phyloP scores from a whole-genome alignment of 2,797 vertebrate genomes.

The Melanogrammus aeglefinus region DNA sequence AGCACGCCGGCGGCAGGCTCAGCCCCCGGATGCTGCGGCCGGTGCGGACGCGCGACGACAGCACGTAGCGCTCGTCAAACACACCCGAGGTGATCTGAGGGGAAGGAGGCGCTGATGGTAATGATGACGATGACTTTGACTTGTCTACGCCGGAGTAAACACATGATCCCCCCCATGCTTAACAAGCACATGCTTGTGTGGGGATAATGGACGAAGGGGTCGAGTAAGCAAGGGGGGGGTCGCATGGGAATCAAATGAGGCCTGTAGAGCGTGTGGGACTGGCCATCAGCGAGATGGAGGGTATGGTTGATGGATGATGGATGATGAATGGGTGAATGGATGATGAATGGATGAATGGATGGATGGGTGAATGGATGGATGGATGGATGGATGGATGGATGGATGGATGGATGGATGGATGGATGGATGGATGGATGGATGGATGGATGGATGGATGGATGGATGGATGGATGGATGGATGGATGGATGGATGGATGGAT shows the following conservation, averaged over 20 bases:
- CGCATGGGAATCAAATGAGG: neutral
- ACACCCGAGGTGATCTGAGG: conserved; percentile 75
- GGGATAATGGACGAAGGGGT: neutral
- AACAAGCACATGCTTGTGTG: neutral
- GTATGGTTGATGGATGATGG: neutral
- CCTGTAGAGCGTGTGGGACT: neutral
- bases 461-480: neutral
- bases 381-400: neutral
- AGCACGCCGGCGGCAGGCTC: conserved; percentile 79
- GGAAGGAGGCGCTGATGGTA: neutral
- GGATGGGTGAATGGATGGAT: neutral
- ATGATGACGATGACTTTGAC: neutral
- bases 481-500: neutral
- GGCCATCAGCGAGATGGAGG: neutral
- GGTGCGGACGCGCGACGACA: conserved; percentile 80
- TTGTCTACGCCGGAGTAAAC: neutral
- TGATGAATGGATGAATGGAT: neutral
- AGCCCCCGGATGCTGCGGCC: conserved; percentile 83
- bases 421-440: neutral
- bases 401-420: neutral
- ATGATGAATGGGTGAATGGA: neutral
- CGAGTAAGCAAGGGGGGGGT: neutral
- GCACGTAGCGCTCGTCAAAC: conserved; percentile 79
- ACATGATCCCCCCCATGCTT: neutral
- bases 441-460: neutral